Percentiles rank a stretch among this genome's conserved stretches.
Conservation (phyloP, 1,140 invertebrate species). For the Drosophila eugracilis region DNA sequence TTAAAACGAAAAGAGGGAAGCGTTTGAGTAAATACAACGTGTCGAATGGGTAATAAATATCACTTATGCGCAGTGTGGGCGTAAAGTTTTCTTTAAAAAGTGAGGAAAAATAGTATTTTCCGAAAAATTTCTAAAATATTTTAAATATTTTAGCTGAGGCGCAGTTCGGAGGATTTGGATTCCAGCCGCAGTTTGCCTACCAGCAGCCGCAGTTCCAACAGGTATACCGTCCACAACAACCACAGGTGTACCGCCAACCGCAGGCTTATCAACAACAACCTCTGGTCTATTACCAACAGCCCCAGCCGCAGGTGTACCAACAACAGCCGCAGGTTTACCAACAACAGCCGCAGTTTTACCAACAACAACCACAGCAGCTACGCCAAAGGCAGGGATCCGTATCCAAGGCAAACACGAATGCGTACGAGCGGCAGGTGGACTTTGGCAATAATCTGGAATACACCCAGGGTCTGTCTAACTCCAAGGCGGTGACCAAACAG, state of each 20-base stretch:
- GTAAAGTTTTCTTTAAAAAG: no score
- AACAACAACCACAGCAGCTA: slow-evolving; percentile 21
- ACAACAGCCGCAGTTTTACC: slow-evolving; percentile 10
- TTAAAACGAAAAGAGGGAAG: no score
- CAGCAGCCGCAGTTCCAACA: slow-evolving; percentile 10
- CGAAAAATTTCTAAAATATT: no score
- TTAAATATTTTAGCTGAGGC: slow-evolving; percentile 28
- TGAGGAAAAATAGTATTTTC: no score
- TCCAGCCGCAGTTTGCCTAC: slow-evolving; percentile 39
- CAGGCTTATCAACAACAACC: slow-evolving; percentile 15
- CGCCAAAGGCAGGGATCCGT: slow-evolving; percentile 57
- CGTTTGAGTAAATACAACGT: neutral
- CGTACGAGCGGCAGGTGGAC: slow-evolving; percentile 72
- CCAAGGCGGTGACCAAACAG: slow-evolving; percentile 66
- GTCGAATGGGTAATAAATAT: slow-evolving; percentile 9
- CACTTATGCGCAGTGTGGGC: slow-evolving; percentile 6
- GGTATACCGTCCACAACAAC: slow-evolving; percentile 13
- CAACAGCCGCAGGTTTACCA: slow-evolving; percentile 16
- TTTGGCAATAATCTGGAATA: slow-evolving; percentile 67
- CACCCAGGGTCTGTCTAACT: slow-evolving; percentile 66
- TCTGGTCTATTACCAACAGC: slow-evolving; percentile 21
- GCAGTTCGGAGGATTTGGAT: slow-evolving; percentile 55
- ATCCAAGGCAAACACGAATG: slow-evolving; percentile 67
- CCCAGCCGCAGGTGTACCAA: slow-evolving; percentile 4
- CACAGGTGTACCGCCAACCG: slow-evolving; percentile 6